A percentile compares a stretch with the other conserved stretches of the same genome.
These are phyloP conservation scores for Ptyas mucosa DNA, from an alignment of 2,113 vertebrate species.

Conservation along the genomic window DNA sequence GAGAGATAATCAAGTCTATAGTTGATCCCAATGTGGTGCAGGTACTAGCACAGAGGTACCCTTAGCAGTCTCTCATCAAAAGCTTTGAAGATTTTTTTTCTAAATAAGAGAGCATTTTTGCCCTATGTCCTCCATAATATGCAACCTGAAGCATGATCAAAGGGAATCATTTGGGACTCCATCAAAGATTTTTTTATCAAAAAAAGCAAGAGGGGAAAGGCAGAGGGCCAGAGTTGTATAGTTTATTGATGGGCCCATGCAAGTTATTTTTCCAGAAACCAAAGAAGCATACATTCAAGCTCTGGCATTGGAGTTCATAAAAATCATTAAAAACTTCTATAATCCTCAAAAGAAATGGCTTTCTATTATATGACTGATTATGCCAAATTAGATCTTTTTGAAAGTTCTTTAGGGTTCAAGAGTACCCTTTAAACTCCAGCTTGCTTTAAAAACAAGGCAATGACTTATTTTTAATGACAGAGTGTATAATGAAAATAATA, in stretches of 20 bases:
- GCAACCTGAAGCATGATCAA: neutral
- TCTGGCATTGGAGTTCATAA: neutral
- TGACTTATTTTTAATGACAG: neutral
- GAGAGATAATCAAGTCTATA: neutral
- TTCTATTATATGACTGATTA: neutral
- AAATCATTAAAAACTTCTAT: neutral
- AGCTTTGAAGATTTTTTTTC: neutral
- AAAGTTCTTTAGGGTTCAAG: neutral
- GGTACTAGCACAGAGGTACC: neutral
- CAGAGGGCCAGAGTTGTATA: neutral
- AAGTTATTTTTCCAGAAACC: neutral
- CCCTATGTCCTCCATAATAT: neutral
- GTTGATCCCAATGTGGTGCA: neutral
- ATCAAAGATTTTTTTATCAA: neutral
- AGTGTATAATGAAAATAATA: neutral
- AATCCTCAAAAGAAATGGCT: neutral
- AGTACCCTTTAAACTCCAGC: neutral
- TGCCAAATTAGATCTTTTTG: neutral
- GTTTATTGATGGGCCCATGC: neutral
- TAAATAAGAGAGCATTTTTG: neutral
- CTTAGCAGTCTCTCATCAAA: neutral
- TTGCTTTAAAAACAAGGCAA: neutral
- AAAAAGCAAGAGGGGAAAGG: neutral
- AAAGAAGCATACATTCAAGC: neutral
- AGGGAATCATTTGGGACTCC: neutral